Percentiles rank a stretch among this genome's conserved stretches.
Evolutionary conservation across 2,113 vertebrate genomes (phyloP).

Genomic region (Malurus elegans): DNA sequence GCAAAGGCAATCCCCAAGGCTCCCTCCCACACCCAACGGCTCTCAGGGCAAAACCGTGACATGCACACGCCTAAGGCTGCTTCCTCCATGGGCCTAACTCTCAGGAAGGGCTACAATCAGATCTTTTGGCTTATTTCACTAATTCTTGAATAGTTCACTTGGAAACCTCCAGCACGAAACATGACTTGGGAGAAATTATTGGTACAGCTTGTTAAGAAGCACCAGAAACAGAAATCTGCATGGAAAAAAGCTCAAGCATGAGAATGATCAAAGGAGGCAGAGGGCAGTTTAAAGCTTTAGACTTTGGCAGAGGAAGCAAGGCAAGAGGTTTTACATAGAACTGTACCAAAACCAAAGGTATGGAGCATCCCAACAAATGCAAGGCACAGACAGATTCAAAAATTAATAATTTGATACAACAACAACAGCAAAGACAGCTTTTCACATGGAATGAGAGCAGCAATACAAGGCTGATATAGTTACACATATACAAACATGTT

Average conservation of each 20-base stretch:
- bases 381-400: background rate
- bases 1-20: background rate
- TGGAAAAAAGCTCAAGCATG: background rate
- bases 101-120: background rate
- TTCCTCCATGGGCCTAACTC: background rate
- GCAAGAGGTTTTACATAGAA: background rate
- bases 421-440: background rate
- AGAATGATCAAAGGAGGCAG: background rate
- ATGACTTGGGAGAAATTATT: background rate
- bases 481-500: background rate
- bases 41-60: background rate
- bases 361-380: background rate
- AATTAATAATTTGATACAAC: background rate
- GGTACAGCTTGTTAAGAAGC: background rate
- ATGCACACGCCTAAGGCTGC: background rate
- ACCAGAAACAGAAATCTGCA: background rate
- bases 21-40: accelerated
- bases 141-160: background rate
- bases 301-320: background rate
- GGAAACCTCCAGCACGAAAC: background rate
- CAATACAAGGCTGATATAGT: accelerated
- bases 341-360: background rate
- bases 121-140: background rate
- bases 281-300: background rate
- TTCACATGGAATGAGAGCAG: background rate